phyloP scores from a whole-genome alignment of 1,140 invertebrate species.

The Pseudomyrmex concolor region DNA sequence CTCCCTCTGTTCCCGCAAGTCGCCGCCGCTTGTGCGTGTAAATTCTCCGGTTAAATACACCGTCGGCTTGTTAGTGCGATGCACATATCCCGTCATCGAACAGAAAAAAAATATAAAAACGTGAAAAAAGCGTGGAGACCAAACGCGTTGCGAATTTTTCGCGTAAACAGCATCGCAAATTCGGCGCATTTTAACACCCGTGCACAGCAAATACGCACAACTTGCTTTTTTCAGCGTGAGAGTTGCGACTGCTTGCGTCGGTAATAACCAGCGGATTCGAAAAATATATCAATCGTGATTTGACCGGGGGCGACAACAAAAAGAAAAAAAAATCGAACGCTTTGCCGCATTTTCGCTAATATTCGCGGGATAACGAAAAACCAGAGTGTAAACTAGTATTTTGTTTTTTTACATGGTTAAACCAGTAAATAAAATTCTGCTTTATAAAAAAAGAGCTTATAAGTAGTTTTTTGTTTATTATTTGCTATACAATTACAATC shows the following conservation, averaged over 20 bases:
- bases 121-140: background rate
- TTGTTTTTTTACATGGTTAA: background rate
- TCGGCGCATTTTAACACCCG: slow-evolving; percentile 7
- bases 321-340: slow-evolving; percentile 54
- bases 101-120: background rate
- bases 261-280: slow-evolving; percentile 39
- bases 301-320: background rate
- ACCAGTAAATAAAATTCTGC: too few relatives aligned
- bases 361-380: background rate
- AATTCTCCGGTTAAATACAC: slow-evolving; percentile 40
- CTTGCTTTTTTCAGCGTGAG: slow-evolving; percentile 11
- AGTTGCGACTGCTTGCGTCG: background rate
- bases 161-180: slow-evolving; percentile 44
- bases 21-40: slow-evolving; percentile 17
- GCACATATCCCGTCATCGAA: background rate
- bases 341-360: background rate
- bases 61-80: slow-evolving; percentile 44
- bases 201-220: slow-evolving; percentile 20
- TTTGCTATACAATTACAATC: too few relatives aligned
- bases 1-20: background rate
- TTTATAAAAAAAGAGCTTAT: too few relatives aligned
- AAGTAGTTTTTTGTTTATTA: too few relatives aligned
- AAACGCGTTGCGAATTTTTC: slow-evolving; percentile 44
- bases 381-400: background rate
- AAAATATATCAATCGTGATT: slow-evolving; percentile 33